These are phyloP conservation scores for Phaetusa simplex DNA, from an alignment of 2,113 vertebrate species.

Conservation along the genomic window DNA sequence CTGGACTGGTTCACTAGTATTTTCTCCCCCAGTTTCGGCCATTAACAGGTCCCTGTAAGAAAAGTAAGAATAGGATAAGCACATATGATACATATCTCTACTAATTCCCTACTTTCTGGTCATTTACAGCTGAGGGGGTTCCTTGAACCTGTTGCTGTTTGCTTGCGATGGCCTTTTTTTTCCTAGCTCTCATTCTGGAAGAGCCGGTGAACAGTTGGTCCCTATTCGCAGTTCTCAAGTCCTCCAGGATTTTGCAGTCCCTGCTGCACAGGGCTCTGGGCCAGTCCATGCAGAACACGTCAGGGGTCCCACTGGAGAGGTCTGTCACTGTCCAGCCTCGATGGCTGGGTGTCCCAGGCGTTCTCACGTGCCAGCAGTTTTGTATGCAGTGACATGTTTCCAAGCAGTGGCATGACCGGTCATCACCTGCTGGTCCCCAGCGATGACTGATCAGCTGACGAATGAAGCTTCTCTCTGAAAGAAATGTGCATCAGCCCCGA, in stretches of 20 bases:
- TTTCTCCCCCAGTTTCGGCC: not conserved
- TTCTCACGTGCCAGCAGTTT: not conserved
- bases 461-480: not conserved
- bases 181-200: not conserved
- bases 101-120: not conserved
- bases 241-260: not conserved
- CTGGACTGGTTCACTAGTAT: not conserved
- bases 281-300: not conserved
- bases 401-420: not conserved
- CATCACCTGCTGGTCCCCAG: not conserved
- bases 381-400: not conserved
- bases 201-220: not conserved
- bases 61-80: not conserved
- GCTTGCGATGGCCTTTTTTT: not conserved
- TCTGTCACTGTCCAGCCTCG: not conserved
- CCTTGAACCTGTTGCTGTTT: not conserved
- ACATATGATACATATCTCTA: not conserved
- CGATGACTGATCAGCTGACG: not conserved
- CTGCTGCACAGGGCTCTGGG: not conserved
- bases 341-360: not conserved
- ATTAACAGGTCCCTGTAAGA: not conserved
- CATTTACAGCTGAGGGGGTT: not conserved
- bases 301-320: not conserved
- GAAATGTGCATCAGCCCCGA: not conserved
- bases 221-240: not conserved